A percentile compares a stretch with the other conserved stretches of the same genome.
Evolutionary conservation across 2,113 vertebrate species (phyloP).

Genomic region (Oreochromis tanganicae): DNA sequence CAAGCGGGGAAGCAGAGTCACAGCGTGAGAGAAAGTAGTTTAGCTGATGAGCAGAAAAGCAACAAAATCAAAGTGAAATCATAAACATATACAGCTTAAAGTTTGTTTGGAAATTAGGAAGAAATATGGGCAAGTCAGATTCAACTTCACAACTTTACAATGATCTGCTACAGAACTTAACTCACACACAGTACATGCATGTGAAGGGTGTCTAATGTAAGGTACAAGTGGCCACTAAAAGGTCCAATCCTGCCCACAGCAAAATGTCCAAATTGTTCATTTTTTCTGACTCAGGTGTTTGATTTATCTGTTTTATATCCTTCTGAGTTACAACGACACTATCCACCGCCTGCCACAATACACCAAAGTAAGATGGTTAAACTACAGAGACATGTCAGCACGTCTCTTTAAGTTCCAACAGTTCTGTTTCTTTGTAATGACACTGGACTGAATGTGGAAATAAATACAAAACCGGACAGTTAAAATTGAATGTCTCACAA

Average conservation of each 20-base stretch:
- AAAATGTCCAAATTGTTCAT: not conserved
- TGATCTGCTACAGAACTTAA: not conserved
- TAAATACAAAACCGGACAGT: not conserved
- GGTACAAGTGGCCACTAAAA: not conserved
- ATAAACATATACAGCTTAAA: not conserved
- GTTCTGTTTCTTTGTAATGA: not conserved
- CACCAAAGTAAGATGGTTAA: not conserved
- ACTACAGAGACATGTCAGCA: not conserved
- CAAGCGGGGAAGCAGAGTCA: not conserved
- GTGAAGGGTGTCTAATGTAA: not conserved
- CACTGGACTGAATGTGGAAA: not conserved
- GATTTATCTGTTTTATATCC: not conserved
- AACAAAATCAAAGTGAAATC: not conserved
- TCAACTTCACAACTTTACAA: not conserved
- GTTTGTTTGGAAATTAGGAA: not conserved
- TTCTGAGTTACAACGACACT: not conserved
- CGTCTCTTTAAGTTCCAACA: not conserved
- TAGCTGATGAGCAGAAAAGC: not conserved
- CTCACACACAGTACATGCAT: not conserved
- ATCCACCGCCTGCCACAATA: not conserved
- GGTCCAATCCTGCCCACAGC: not conserved
- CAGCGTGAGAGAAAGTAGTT: slow-evolving; percentile 10
- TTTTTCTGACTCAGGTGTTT: not conserved
- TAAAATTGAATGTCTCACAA: not conserved
- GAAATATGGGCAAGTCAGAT: not conserved